Evolutionary conservation across 2,888 invertebrate genomes (phyloP).

Genomic region (Brenthis ino): DNA sequence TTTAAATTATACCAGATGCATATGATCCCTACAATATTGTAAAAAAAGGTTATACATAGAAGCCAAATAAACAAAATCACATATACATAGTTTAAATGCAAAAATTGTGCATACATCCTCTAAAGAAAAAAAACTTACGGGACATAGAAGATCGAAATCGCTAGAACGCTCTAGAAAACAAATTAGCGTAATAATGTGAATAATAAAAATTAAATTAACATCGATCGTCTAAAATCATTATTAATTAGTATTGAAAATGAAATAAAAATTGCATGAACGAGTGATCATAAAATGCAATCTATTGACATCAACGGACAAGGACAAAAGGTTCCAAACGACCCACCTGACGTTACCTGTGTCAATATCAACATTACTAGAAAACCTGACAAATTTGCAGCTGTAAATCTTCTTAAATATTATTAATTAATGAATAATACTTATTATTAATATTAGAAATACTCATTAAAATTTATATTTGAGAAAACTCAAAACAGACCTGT

Average conservation of each 20-base stretch:
- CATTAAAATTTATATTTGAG: not conserved
- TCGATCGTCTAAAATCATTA: slow-evolving; percentile 4
- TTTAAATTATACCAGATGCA: slow-evolving; percentile 20
- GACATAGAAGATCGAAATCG: slow-evolving; percentile 10
- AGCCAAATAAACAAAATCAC: not conserved
- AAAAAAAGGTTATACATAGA: not conserved
- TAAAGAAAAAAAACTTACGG: slow-evolving; percentile 14
- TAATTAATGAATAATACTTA: slow-evolving; percentile 11
- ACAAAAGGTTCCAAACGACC: slow-evolving; percentile 33
- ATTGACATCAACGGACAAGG: not conserved
- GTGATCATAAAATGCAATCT: slow-evolving; percentile 2
- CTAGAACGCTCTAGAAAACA: slow-evolving; percentile 15
- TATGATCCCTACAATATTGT: slow-evolving; percentile 27
- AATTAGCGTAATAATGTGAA: slow-evolving; percentile 12
- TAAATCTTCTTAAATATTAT: slow-evolving; percentile 34
- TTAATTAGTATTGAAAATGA: not conserved
- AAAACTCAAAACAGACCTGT: not conserved
- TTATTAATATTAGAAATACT: not conserved
- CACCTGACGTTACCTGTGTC: slow-evolving; percentile 47
- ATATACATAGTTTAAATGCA: no score
- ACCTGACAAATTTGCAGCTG: slow-evolving; percentile 32
- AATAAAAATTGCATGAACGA: slow-evolving; percentile 4
- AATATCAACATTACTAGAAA: slow-evolving; percentile 32
- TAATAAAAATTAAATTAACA: slow-evolving; percentile 16
- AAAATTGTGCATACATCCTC: not conserved